Percentiles rank a stretch among this genome's conserved stretches.
Evolutionary conservation across 2,888 invertebrate species (phyloP).

Genomic region (Uloborus plumipes): DNA sequence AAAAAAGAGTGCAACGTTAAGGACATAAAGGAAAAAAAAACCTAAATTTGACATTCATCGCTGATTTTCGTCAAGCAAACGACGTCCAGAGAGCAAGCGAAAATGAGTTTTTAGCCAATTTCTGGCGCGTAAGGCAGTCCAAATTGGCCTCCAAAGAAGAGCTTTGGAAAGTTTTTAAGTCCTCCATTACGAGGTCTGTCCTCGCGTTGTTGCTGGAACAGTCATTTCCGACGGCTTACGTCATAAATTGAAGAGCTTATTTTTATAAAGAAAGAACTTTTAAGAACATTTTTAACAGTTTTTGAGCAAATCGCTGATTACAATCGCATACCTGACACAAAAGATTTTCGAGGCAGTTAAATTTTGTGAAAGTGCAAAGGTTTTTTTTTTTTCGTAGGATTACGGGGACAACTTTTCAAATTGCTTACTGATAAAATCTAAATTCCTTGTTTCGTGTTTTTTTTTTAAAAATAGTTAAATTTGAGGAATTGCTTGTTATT

Average conservation of each 20-base stretch:
- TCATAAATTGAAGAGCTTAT: constrained; percentile 54
- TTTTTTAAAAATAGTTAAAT: no score
- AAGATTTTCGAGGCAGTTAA: not conserved
- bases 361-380: not conserved
- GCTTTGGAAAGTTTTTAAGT: constrained; percentile 31
- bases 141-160: constrained; percentile 44
- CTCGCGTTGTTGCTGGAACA: constrained; percentile 3
- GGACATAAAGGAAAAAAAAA: not conserved
- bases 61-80: constrained; percentile 53
- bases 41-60: constrained; percentile 37
- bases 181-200: constrained; percentile 21
- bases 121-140: constrained; percentile 9
- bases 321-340: not conserved
- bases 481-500: no score
- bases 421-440: no score
- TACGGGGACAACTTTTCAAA: no score
- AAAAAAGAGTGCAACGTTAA: constrained; percentile 11
- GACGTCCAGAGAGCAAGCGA: constrained; percentile 41
- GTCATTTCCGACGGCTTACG: constrained; percentile 48
- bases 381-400: not conserved
- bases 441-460: no score
- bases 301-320: constrained; percentile 15
- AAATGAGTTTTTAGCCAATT: constrained; percentile 58
- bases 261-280: constrained; percentile 11
- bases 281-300: constrained; percentile 30